These are phyloP conservation scores for Stegodyphus mimosarum DNA, from an alignment of 1,140 invertebrate species.

Conservation along the genomic window DNA sequence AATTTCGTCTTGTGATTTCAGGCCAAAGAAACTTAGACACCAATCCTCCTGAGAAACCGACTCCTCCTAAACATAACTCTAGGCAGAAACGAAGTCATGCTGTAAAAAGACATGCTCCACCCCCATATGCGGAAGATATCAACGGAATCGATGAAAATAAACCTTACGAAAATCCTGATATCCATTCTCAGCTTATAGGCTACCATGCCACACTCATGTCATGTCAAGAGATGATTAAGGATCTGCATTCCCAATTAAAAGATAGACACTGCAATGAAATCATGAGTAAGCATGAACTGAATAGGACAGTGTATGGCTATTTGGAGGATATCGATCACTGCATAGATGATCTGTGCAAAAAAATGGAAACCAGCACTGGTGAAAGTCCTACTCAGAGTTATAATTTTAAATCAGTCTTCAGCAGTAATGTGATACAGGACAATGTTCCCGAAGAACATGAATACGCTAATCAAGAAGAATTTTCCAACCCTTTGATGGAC, in stretches of 20 bases:
- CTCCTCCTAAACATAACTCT: constrained; percentile 1
- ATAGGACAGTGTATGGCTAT: constrained; percentile 45
- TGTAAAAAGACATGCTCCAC: neutral
- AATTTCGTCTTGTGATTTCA: neutral
- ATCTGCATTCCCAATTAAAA: constrained; percentile 47
- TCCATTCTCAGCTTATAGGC: constrained; percentile 33
- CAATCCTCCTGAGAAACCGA: neutral
- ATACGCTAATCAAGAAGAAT: constrained; percentile 10
- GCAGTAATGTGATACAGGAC: neutral
- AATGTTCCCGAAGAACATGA: constrained; percentile 17
- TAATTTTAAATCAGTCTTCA: constrained; percentile 35
- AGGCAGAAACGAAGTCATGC: constrained; percentile 18
- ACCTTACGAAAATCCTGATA: constrained; percentile 34
- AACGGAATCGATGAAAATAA: neutral
- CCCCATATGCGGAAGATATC: constrained; percentile 11
- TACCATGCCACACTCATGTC: constrained; percentile 53
- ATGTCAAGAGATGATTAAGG: constrained; percentile 57
- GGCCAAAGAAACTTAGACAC: constrained; percentile 35
- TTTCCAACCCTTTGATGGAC: neutral
- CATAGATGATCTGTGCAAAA: constrained; percentile 54
- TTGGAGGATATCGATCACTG: constrained; percentile 52
- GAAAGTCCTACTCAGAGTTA: constrained; percentile 36
- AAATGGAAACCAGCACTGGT: constrained; percentile 45
- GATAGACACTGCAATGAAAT: constrained; percentile 56
- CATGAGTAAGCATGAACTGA: constrained; percentile 47